A percentile compares a stretch with the other conserved stretches of the same genome.
These are phyloP conservation scores for Sinocyclocheilus maitianheensis DNA, from an alignment of 2,113 vertebrate species.

Conservation along the genomic window DNA sequence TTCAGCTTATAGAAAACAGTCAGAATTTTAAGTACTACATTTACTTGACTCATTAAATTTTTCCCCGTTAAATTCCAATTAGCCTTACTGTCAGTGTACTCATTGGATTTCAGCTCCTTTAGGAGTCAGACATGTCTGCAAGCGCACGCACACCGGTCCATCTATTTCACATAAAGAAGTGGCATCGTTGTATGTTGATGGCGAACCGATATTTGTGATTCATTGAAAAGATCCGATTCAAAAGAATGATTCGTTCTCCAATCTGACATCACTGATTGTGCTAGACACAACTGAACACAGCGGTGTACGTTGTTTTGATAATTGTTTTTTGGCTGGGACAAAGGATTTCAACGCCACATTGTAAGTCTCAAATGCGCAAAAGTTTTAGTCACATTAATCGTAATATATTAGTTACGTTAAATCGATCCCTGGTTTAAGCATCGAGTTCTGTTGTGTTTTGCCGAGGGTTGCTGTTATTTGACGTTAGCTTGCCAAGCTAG, in stretches of 20 bases:
- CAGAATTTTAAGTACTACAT: background rate
- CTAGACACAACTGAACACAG: background rate
- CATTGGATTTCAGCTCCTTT: background rate
- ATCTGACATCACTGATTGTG: background rate
- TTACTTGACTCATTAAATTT: background rate
- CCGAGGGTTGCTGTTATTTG: background rate
- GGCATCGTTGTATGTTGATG: background rate
- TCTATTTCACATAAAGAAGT: background rate
- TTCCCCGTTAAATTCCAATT: background rate
- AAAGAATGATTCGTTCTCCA: background rate
- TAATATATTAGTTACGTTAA: background rate
- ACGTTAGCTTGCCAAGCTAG: slow-evolving; percentile 18
- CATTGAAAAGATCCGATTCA: background rate
- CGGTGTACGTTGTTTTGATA: background rate
- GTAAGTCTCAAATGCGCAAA: background rate
- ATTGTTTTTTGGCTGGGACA: background rate
- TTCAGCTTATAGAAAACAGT: background rate
- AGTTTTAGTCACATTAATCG: background rate
- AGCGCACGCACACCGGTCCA: no score
- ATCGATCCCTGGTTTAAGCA: background rate
- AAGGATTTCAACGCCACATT: slow-evolving; percentile 5
- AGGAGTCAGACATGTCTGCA: no score
- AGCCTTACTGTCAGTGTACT: background rate
- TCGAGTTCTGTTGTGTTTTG: background rate
- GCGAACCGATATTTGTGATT: background rate